Base-by-base conservation (phyloP, 2,888 invertebrate species). In the Melanchra persicariae region DNA sequence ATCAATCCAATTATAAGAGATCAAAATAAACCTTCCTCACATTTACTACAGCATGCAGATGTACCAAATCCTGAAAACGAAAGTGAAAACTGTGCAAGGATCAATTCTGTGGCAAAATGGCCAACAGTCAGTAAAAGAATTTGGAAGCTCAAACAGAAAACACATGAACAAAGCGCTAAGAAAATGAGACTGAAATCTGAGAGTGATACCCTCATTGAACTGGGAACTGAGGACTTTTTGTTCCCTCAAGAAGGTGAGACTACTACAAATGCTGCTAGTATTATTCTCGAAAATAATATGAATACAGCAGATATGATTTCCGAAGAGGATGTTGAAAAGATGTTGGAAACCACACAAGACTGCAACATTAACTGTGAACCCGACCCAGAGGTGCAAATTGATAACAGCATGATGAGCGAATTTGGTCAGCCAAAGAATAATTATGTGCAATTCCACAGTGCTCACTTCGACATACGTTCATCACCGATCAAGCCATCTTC, bases 381-480 rank as follows among this genome's bases (percentile, higher is more conserved):
- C 19, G 68, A 55, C 8, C 68, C 54, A 26, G 57, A 63, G 22
- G 54, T 22, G 15, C 78, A 76, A 51, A 70, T 30, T 22, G 60
- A 72, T 45, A 70, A 75, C 22, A 52, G 66, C 19, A 54, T 63
- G 55, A 75, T 82, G 64, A 67, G 74, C 15, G 82, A 83, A 22
- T 84, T 87, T 57, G 85, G 63, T 9, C 85, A 87, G 37, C 89
- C 89, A 9, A 88, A 91, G 70, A 81, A 43, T n/a, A 82, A 85
- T 51, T 86, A 93, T 70, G 85, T 90, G 63, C 91, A 93, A 84
- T 95, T 95, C 70, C 93, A 94, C 75, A 95, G 95, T 75, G 85
- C 95, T 54, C 95, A 95, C 85, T 96, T 96, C 63, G 95, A 96
- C 80, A 95, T 95, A 59, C 84, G 95, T 70, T 96, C 95, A 2